Base-by-base conservation (phyloP, 1,140 invertebrate genomes). In the Mercenaria mercenaria region DNA sequence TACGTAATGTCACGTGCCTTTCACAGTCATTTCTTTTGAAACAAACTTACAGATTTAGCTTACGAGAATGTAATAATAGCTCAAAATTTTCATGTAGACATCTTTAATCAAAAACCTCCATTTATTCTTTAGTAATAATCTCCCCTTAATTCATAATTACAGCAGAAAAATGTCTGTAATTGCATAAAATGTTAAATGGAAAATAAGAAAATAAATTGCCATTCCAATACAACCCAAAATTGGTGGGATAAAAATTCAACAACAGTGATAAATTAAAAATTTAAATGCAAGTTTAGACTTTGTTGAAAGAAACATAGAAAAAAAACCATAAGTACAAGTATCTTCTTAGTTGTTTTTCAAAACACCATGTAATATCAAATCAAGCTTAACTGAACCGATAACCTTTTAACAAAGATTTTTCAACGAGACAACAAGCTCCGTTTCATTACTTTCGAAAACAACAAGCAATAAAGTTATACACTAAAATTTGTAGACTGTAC, bases 401-500 rank as follows among this genome's bases (percentile, higher is more conserved):
- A n/a, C n/a, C n/a, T n/a, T n/a, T n/a, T n/a, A n/a, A n/a, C n/a
- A n/a, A n/a, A n/a, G n/a, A n/a, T n/a, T n/a, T 56, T 37, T 32
- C 32, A 37, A 61, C 56, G 56, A 61, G 56, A 61, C 61, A 29
- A 67, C 32, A 67, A 67, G 11, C 32, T 32, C 52, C n/a, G 3
- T 56, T 56, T 56, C 15, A 64, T 64, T 56, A 20, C 52, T 67
- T 37, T 32, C 8, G 43, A 79, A 79, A 34, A n/a, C 20, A 79
- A 79, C 76, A 79, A 79, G 50, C 26, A 29, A 56, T 52, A 79
- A 50, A 79, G 43, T 52, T 8, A 77, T 52, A 43, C 26, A 79
- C 67, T 72, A 72, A 72, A 72, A 37, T 79, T 23, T 37, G 15
- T 79, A 37, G 18, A 79, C 76, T 52, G 43, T 79, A 79, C 76